These are phyloP conservation scores for Leguminivora glycinivorella DNA, from an alignment of 1,140 invertebrate species.

Conservation along the genomic window DNA sequence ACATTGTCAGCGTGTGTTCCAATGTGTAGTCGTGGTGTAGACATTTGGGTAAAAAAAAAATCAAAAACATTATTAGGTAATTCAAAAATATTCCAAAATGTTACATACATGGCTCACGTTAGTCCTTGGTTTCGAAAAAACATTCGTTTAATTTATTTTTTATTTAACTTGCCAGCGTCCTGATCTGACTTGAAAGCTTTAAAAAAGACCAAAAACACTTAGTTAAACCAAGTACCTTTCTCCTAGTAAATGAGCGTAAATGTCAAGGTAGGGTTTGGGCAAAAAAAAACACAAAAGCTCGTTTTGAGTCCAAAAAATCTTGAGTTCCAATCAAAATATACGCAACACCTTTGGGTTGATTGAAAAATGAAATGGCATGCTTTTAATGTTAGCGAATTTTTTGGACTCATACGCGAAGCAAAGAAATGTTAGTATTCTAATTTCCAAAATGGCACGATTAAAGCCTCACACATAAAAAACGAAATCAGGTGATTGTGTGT, in stretches of 20 bases:
- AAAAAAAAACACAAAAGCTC: constrained; percentile 70
- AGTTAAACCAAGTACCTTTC: constrained; percentile 62
- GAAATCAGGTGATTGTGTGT: constrained; percentile 72
- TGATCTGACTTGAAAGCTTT: constrained; percentile 55
- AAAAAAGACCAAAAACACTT: constrained; percentile 44
- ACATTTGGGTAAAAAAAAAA: constrained; percentile 39
- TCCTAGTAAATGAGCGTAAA: constrained; percentile 65
- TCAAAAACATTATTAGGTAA: constrained; percentile 46
- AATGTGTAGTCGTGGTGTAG: constrained; percentile 23
- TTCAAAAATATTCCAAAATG: constrained; percentile 9
- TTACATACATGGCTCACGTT: constrained; percentile 32
- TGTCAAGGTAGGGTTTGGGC: constrained; percentile 73
- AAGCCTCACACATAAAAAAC: constrained; percentile 72
- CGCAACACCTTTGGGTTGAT: constrained; percentile 75
- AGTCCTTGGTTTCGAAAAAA: constrained; percentile 31
- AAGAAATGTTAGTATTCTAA: constrained; percentile 58
- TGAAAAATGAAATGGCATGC: constrained; percentile 49
- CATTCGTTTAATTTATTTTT: constrained; percentile 7
- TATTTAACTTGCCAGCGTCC: constrained; percentile 58
- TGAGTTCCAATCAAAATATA: constrained; percentile 43
- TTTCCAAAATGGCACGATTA: constrained; percentile 45
- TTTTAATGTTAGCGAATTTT: constrained; percentile 57
- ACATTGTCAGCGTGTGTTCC: constrained; percentile 26
- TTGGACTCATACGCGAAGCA: constrained; percentile 67
- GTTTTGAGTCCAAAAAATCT: constrained; percentile 74